phyloP scores from a whole-genome alignment of 2,888 invertebrate genomes.

The Alloplasta piceator region DNA sequence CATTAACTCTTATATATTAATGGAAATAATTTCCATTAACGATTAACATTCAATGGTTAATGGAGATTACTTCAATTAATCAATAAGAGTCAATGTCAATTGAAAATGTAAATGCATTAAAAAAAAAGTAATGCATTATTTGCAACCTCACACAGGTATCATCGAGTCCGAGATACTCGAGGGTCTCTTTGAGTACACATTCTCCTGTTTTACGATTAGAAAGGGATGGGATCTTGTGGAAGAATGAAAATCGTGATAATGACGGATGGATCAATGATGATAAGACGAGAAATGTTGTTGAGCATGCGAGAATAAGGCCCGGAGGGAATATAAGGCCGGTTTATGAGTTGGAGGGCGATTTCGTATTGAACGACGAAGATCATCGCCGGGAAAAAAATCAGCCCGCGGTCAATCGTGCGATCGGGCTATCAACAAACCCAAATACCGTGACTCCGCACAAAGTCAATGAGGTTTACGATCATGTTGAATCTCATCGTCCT shows the following conservation, averaged over 20 bases:
- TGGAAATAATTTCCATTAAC: too few species aligned
- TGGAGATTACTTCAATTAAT: too few species aligned
- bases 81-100: too few species aligned
- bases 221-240: neutral
- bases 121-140: too few species aligned
- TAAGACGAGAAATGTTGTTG: neutral
- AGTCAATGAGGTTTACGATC: too few species aligned
- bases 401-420: constrained; percentile 38
- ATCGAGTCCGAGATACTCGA: constrained; percentile 37
- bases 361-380: constrained; percentile 40
- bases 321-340: constrained; percentile 37
- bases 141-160: constrained; percentile 4
- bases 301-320: constrained; percentile 29
- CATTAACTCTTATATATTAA: too few species aligned
- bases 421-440: constrained; percentile 42
- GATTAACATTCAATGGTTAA: too few species aligned
- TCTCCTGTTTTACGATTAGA: neutral
- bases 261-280: neutral
- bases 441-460: constrained; percentile 43
- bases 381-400: constrained; percentile 34
- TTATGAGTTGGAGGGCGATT: constrained; percentile 50
- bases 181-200: constrained; percentile 25
- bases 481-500: constrained; percentile 25
- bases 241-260: constrained; percentile 16
- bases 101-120: too few species aligned